Evolutionary conservation across 1,140 invertebrate species (phyloP).

Genomic region (Melanaphis sacchari): DNA sequence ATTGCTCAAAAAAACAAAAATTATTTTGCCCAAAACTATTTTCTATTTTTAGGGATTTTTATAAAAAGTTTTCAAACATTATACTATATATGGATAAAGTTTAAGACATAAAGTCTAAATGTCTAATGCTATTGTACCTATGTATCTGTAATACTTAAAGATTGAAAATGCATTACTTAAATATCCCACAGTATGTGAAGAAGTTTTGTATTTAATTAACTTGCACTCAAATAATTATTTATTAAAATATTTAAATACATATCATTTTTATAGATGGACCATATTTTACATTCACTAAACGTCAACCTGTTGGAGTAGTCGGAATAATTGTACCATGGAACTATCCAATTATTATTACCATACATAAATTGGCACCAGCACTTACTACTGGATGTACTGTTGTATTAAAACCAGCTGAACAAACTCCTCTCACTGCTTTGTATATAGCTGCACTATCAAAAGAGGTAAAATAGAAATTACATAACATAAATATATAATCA

Average conservation of each 20-base stretch:
- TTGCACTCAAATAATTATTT: neutral
- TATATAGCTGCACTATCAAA: slow-evolving; percentile 79
- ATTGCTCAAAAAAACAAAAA: too few species aligned
- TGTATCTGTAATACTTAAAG: too few species aligned
- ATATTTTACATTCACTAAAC: slow-evolving; percentile 70
- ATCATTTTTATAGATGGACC: slow-evolving; percentile 64
- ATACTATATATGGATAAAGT: too few species aligned
- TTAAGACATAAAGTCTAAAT: too few species aligned
- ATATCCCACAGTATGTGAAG: too few species aligned
- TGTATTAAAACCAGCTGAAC: slow-evolving; percentile 91
- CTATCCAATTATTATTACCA: slow-evolving; percentile 80
- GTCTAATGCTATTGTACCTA: too few species aligned
- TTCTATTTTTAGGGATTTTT: too few species aligned
- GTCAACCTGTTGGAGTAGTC: slow-evolving; percentile 86
- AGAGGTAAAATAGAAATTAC: slow-evolving; percentile 69
- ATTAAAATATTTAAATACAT: neutral
- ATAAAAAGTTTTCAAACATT: too few species aligned
- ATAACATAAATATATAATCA: neutral
- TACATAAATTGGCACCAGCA: slow-evolving; percentile 87
- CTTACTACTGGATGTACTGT: slow-evolving; percentile 84
- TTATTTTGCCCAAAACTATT: too few species aligned
- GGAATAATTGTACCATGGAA: slow-evolving; percentile 94
- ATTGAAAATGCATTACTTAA: too few species aligned
- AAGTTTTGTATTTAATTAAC: neutral
- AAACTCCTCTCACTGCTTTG: slow-evolving; percentile 89